Base-by-base conservation (phyloP, 1,140 invertebrate genomes). In the Apocrypta bakeri region DNA sequence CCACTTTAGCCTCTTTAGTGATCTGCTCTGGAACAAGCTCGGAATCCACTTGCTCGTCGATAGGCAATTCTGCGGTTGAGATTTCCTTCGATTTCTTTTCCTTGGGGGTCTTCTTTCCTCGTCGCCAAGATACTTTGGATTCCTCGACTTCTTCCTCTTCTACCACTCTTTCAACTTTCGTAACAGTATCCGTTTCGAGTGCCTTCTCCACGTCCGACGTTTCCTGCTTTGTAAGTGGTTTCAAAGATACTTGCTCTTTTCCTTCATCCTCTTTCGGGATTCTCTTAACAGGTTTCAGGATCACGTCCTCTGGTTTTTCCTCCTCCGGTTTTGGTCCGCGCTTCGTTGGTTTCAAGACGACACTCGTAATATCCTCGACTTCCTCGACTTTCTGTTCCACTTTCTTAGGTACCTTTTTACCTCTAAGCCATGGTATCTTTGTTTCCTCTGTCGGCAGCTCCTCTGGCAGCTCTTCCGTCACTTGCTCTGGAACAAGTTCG, bases 101-200 rank as follows among this genome's bases (percentile, higher is more conserved):
- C 82, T 82, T 75, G 63, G 78, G 83, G 78, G 83, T 83, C 64
- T 85, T 84, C 40, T 75, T 81, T 21, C 79, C 69, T 31, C 71
- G 71, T 40, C 63, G 79, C 84, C 84, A 85, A 17, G 72, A 29
- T 21, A 90, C 78, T 11, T 79, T 31, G 0, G 82, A 71, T 84
- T 88, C 86, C 68, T 88, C 82, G 69, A 92, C 87, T 72, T 87
- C 84, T 86, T 92, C 91, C 25, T 89, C 69, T 42, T 40, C n/a
- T 0, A 37, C 17, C 9, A 63, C 1, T 12, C 24, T 63, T n/a
- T 63, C 61, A 6, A 90, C 61, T 21, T n/a, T 63, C 72, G 40
- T 74, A 85, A 84, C 89, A 29, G 83, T 74, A 0, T 61, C 29
- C 7, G 24, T 63, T 63, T 88, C 86, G 8, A 75, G 73, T 66